Evolutionary conservation across 2,888 invertebrate species (phyloP).

Genomic region (Steromphala cineraria): DNA sequence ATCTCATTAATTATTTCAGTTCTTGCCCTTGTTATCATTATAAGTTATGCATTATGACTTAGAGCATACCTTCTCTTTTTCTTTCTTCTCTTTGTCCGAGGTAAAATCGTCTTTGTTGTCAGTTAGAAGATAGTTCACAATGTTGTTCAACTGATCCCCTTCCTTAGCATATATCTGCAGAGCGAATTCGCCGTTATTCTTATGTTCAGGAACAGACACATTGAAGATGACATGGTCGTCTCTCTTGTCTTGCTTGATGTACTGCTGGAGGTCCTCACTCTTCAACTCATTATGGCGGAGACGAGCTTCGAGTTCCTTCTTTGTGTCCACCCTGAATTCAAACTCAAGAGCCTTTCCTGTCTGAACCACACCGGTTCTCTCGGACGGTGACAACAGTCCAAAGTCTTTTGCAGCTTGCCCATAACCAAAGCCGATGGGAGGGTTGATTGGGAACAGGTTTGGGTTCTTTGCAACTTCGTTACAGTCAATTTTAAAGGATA

Average conservation of each 20-base stretch:
- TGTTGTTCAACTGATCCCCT: neutral
- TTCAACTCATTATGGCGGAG: neutral
- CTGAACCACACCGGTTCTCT: conserved; percentile 27
- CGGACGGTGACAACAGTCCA: conserved; percentile 51
- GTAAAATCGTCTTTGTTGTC: neutral
- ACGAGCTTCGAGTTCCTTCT: neutral
- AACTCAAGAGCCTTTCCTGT: neutral
- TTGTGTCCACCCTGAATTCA: neutral
- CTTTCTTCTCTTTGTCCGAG: neutral
- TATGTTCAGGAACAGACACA: neutral
- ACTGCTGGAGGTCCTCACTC: neutral
- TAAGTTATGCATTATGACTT: too few species aligned
- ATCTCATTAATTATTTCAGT: too few species aligned
- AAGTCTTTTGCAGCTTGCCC: conserved; percentile 37
- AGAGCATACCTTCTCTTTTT: too few species aligned
- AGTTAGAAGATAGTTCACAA: neutral
- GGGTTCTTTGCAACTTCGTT: conserved; percentile 31
- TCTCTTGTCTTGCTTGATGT: neutral
- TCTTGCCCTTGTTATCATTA: too few species aligned
- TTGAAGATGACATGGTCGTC: neutral
- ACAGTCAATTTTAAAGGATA: conserved; percentile 54
- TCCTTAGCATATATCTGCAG: conserved; percentile 5
- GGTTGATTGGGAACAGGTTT: conserved; percentile 51
- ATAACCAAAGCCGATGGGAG: conserved; percentile 61
- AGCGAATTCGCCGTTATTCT: neutral